phyloP scores from a whole-genome alignment of 1,140 invertebrate genomes.

The Metaphire vulgaris region DNA sequence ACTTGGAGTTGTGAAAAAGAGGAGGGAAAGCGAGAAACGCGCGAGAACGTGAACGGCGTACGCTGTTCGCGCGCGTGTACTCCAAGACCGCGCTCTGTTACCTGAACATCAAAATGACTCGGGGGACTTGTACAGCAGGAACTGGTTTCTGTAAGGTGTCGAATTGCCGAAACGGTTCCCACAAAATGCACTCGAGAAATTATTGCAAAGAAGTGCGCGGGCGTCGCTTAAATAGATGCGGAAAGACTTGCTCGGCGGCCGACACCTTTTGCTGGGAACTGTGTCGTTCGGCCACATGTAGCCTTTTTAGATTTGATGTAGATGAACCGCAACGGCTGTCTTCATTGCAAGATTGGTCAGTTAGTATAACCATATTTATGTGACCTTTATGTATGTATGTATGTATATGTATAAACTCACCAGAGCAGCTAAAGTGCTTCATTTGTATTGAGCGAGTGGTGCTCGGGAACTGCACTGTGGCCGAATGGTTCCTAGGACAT shows the following conservation, averaged over 20 bases:
- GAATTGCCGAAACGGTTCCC: background rate
- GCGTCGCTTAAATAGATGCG: background rate
- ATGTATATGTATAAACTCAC: no score
- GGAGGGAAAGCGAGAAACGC: no score
- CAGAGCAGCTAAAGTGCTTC: background rate
- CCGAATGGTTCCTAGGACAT: no score
- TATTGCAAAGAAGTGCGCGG: background rate
- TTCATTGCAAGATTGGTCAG: background rate
- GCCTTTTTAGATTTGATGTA: background rate
- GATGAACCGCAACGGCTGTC: background rate
- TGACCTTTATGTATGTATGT: background rate
- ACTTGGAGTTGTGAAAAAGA: background rate
- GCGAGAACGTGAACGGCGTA: no score
- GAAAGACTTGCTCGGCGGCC: background rate
- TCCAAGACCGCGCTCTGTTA: background rate
- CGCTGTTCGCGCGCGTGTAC: background rate
- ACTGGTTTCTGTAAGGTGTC: background rate
- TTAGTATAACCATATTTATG: background rate
- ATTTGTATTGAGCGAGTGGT: background rate
- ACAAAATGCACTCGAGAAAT: background rate
- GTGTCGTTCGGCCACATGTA: background rate
- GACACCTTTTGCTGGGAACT: background rate
- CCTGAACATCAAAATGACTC: slow-evolving; percentile 1
- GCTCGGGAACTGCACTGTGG: no score
- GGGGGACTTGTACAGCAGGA: background rate